phyloP scores from a whole-genome alignment of 2,888 invertebrate genomes.

The Philonicus albiceps region DNA sequence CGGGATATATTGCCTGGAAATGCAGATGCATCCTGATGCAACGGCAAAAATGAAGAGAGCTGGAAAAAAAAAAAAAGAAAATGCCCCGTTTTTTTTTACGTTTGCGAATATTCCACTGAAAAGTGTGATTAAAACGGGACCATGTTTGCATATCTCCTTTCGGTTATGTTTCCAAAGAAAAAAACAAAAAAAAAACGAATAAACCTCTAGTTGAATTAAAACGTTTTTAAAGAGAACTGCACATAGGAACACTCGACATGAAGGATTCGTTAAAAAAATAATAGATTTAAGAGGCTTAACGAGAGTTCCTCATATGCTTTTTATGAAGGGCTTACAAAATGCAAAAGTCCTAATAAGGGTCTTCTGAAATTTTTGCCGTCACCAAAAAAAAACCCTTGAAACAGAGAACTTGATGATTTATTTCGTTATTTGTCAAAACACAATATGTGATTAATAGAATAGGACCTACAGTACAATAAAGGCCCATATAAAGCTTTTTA shows the following conservation, averaged over 20 bases:
- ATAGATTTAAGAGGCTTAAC: background rate
- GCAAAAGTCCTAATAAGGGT: no score
- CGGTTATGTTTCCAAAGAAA: background rate
- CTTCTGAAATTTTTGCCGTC: no score
- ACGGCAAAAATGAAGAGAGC: background rate
- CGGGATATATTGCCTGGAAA: background rate
- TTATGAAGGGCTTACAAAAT: background rate
- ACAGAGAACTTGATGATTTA: no score
- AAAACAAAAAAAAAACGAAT: background rate
- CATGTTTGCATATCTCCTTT: background rate
- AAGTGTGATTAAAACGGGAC: background rate
- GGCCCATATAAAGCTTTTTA: no score
- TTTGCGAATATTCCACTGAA: background rate
- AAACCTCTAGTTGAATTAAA: background rate
- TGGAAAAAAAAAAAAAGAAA: background rate
- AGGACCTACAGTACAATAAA: no score
- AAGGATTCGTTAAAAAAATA: background rate
- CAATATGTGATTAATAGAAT: no score
- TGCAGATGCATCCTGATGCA: background rate
- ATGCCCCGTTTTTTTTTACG: background rate
- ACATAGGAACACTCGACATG: background rate
- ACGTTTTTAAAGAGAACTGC: background rate
- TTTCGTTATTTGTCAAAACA: no score
- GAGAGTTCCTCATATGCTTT: background rate
- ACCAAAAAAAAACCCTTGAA: background rate